Percentiles rank a stretch among this genome's conserved stretches.
These are phyloP conservation scores for Ganaspis sp. DNA, from an alignment of 1,140 invertebrate genomes.

Conservation along the genomic window DNA sequence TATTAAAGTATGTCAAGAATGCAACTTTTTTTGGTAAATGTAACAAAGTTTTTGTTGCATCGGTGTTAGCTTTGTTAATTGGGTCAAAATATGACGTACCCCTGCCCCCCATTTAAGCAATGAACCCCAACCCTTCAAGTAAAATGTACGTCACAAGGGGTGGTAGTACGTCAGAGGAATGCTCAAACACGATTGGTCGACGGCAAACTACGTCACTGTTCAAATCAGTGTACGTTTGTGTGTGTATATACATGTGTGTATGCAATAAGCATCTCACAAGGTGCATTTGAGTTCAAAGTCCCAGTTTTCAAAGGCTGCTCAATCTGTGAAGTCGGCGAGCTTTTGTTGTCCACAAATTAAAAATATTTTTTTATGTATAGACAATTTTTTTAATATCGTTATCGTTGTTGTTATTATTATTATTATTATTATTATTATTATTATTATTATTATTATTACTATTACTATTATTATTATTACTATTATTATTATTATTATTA, in stretches of 20 bases:
- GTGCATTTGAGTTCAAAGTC: constrained; percentile 74
- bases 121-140: constrained; percentile 56
- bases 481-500: no score
- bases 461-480: no score
- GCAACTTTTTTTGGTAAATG: constrained; percentile 32
- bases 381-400: no score
- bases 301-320: constrained; percentile 75
- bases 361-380: constrained; percentile 38
- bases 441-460: no score
- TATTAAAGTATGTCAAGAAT: not conserved
- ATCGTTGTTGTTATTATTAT: no score
- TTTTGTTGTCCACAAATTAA: constrained; percentile 42
- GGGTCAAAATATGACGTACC: constrained; percentile 68
- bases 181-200: constrained; percentile 66
- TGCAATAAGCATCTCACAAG: constrained; percentile 66
- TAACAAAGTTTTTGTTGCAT: constrained; percentile 33
- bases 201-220: constrained; percentile 68
- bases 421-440: no score
- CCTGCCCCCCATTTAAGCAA: constrained; percentile 54
- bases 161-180: constrained; percentile 71
- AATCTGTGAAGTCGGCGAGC: constrained; percentile 66
- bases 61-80: constrained; percentile 65
- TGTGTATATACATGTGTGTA: constrained; percentile 53
- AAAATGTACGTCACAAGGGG: constrained; percentile 72
- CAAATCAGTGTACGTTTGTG: constrained; percentile 47